Conservation (phyloP, 2,113 vertebrate species). For the Rutilus rutilus region DNA sequence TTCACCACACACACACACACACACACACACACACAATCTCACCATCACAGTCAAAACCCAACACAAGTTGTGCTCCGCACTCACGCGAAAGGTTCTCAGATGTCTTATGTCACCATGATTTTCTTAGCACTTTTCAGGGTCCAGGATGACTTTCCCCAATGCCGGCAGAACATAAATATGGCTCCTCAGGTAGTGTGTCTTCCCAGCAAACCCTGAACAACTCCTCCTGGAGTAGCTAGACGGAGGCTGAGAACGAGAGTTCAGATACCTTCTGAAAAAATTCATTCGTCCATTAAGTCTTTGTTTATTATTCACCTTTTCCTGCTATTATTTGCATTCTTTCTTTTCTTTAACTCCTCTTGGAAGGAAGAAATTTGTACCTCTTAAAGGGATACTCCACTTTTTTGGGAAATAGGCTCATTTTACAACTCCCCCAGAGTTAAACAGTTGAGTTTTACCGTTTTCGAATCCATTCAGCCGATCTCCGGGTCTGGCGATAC, state of each 20-base stretch:
- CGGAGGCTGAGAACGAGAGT: conserved; percentile 43
- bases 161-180: conserved; percentile 67
- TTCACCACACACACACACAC: conserved; percentile 29
- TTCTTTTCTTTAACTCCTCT: conserved; percentile 72
- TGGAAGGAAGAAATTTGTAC: conserved; percentile 30
- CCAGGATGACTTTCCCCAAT: conserved; percentile 65
- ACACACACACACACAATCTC: conserved; percentile 36
- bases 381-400: too few relatives aligned
- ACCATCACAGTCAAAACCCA: conserved; percentile 47
- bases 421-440: too few relatives aligned
- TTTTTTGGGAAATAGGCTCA: too few relatives aligned
- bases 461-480: too few relatives aligned
- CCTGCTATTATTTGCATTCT: conserved; percentile 84
- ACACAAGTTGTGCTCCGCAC: conserved; percentile 46
- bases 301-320: conserved; percentile 81
- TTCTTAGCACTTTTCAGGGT: conserved; percentile 59
- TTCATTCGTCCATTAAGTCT: conserved; percentile 76
- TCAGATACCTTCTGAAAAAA: conserved; percentile 38
- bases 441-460: too few relatives aligned
- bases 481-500: too few relatives aligned
- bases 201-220: conserved; percentile 5
- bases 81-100: conserved; percentile 24
- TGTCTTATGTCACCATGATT: conserved; percentile 64
- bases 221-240: conserved; percentile 23
- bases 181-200: conserved; percentile 55